Percentiles rank a stretch among this genome's conserved stretches.
These are phyloP conservation scores for Phymastichus coffea DNA, from an alignment of 1,140 invertebrate species.

Conservation along the genomic window DNA sequence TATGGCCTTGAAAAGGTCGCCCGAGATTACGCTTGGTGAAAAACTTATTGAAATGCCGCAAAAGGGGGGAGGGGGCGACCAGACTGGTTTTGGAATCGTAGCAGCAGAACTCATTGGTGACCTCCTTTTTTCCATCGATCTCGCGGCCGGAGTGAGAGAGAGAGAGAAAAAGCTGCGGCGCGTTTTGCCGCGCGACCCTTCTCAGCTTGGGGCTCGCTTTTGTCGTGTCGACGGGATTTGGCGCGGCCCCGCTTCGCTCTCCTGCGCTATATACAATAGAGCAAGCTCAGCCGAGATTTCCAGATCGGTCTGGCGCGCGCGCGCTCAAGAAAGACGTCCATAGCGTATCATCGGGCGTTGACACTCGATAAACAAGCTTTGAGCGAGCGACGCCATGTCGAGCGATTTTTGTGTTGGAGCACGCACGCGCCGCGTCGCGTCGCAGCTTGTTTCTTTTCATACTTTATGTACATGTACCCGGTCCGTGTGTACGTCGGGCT, in stretches of 20 bases:
- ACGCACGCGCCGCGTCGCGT: no score
- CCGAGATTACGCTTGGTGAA: no score
- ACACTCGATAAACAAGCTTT: not conserved
- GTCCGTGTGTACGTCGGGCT: no score
- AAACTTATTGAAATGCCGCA: not conserved
- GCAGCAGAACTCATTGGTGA: not conserved
- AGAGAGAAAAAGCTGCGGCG: not conserved
- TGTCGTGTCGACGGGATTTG: constrained; percentile 6
- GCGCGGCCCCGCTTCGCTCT: no score
- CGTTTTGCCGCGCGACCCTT: not conserved
- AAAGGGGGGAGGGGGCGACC: not conserved
- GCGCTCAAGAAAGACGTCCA: not conserved
- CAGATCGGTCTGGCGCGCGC: no score
- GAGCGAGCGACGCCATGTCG: not conserved
- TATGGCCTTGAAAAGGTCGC: no score
- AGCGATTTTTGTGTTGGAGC: no score
- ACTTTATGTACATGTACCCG: no score
- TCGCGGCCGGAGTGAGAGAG: no score
- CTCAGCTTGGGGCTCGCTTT: not conserved
- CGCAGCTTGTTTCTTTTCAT: no score
- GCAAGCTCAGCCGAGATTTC: not conserved
- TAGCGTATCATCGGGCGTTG: not conserved
- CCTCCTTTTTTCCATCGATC: not conserved
- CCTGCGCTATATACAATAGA: no score
- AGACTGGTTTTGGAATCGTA: not conserved